Base-by-base conservation (phyloP, 2,888 invertebrate genomes). In the Agonopterix subpropinquella region DNA sequence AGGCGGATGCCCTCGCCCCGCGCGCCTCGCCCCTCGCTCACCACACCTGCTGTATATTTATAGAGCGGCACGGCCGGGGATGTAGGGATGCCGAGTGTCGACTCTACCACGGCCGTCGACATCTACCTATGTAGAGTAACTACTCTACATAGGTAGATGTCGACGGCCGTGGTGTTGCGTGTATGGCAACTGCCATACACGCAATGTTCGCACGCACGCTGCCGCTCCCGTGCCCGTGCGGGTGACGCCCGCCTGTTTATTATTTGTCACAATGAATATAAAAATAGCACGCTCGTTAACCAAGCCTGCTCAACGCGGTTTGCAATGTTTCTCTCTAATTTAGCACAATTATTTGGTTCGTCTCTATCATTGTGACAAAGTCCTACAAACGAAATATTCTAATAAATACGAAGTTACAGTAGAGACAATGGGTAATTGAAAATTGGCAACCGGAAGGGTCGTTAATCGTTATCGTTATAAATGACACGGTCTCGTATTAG, bases 1-100 rank as follows among this genome's bases (percentile, higher is more conserved):
- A 84, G 83, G 83, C 83, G 85, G 84, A 82, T 80, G 81, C 79
- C 80, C 77, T 62, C 62, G 67, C 71, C 77, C 78, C 79, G 76
- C 76, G 73, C 70, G 69, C 71, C 67, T 65, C 60, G 52, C 66
- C 70, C 72, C 70, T 8, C 42, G n/a, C 42, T 11, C 42, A 77
- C 78, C 84, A 80, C 87, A 85, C 85, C 85, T 86, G 86, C 85
- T 80, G 84, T 77, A 84, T 87, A 87, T 87, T 87, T 86, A 86
- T 88, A 88, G 85, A 78, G 82, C 75, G 76, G 66, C 75, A 71
- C 73, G 77, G 61, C 76, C 79, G 77, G 82, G 86, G 86, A 81
- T 84, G 86, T 80, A 82, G 83, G 82, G 83, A 81, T 81, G 84
- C 64, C 79, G 63, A 11, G 54, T 53, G 45, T 48, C 47, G 72